Base-by-base conservation (phyloP, 2,888 invertebrate species). In the Salpingus planirostris region DNA sequence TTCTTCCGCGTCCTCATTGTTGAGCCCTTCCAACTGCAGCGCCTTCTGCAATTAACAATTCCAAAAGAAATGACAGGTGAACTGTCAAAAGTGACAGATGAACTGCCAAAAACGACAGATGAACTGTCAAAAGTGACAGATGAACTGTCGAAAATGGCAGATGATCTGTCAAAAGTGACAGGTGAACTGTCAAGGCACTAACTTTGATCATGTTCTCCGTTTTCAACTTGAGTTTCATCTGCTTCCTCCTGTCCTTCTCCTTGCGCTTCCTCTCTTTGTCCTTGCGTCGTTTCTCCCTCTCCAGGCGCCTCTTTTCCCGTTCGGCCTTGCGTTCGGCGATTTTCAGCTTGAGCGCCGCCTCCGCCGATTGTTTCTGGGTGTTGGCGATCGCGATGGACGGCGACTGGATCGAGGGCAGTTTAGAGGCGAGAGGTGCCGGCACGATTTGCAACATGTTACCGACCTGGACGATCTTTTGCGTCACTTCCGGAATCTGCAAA, bases 361-460 rank as follows among this genome's bases (percentile, higher is more conserved):
- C 62, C 0, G 57, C 55, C 3, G 54, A 52, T 12, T 36, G 42
- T 27, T 49, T 53, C 22, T 50, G 51, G 3, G 24, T 4, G n/a
- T 23, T 27, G 31, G 3, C 22, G 11, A 2, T 15, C 4, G 24
- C 29, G 12, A n/a, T 40, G 27, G 10, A 24, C 33, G 10, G 39
- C 31, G n/a, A 24, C 36, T 27, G 30, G 43, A 15, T 40, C 40
- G 10, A n/a, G 5, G 14, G 33, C 21, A 6, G 32, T 27, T 28
- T 25, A 24, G 68, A 5, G 7, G 10, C 23, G 4, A 11, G 10
- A 4, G 23, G 67, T 10, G 66, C 66, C 3, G 75, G 76, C 10
- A 74, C 69, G 13, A 76, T 74, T 59, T 75, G 74, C 21, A 76
- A 58, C 56, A 76, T 71, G 49, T 76, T 75, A 5, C 75, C 76